These are phyloP conservation scores for Erethizon dorsatum DNA, from an alignment of 2,797 vertebrate species.

Conservation along the genomic window DNA sequence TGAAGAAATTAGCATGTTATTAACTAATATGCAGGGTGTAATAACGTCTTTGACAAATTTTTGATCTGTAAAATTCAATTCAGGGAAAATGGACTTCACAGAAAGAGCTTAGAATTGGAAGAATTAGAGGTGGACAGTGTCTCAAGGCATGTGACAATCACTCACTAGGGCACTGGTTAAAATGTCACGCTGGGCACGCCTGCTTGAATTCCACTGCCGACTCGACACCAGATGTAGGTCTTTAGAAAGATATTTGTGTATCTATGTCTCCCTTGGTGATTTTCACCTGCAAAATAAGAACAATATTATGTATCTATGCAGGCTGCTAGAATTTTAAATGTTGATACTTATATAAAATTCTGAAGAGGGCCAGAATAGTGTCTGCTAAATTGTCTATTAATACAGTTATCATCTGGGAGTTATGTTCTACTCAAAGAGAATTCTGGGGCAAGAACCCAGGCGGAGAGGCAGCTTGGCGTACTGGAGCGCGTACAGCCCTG, in stretches of 20 bases:
- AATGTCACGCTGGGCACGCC: neutral
- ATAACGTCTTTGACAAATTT: neutral
- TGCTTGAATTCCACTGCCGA: neutral
- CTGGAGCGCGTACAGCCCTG: neutral
- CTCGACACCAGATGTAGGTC: neutral
- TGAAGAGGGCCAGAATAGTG: neutral
- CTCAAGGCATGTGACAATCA: neutral
- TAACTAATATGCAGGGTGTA: neutral
- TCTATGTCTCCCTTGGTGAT: neutral
- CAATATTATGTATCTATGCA: neutral
- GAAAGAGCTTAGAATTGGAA: neutral
- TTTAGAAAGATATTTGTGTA: neutral
- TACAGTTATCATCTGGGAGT: neutral
- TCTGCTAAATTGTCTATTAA: slow-evolving; percentile 1
- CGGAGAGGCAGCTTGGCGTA: neutral
- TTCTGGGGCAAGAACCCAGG: neutral
- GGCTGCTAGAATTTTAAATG: neutral
- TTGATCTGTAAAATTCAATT: neutral
- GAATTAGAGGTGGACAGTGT: neutral
- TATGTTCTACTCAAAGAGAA: neutral
- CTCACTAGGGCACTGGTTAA: neutral
- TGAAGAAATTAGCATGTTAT: slow-evolving; percentile 36
- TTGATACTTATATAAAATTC: neutral
- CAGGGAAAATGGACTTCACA: neutral
- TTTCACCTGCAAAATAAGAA: slow-evolving; percentile 9